phyloP scores from a whole-genome alignment of 2,888 invertebrate species.

The Drosophila histrio region DNA sequence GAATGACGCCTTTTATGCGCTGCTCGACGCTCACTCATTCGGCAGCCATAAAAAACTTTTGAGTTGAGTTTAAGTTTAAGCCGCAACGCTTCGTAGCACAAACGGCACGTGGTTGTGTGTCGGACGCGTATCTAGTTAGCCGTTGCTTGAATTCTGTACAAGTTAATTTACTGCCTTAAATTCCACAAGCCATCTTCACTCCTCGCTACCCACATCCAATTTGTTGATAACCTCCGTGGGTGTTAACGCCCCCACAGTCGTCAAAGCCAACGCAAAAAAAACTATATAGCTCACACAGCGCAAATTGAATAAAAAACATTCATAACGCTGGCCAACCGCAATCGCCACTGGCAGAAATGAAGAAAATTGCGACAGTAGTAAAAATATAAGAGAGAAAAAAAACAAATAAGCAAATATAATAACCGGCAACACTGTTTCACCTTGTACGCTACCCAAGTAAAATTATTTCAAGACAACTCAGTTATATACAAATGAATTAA shows the following conservation, averaged over 20 bases:
- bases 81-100: constrained; percentile 33
- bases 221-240: constrained; percentile 13
- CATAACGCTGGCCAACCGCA: constrained; percentile 44
- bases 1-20: constrained; percentile 64
- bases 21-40: constrained; percentile 39
- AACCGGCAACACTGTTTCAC: not conserved
- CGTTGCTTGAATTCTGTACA: constrained; percentile 28
- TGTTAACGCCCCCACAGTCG: constrained; percentile 22
- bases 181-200: constrained; percentile 23
- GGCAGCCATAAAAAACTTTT: constrained; percentile 60
- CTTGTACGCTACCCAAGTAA: constrained; percentile 14
- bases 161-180: constrained; percentile 53
- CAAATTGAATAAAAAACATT: constrained; percentile 68
- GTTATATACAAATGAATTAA: not conserved
- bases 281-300: constrained; percentile 19
- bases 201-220: constrained; percentile 8
- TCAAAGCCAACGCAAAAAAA: constrained; percentile 23
- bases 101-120: constrained; percentile 29
- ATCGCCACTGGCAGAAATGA: constrained; percentile 34
- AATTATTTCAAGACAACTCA: not conserved
- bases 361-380: constrained; percentile 64
- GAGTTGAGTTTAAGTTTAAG: constrained; percentile 56
- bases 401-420: constrained; percentile 16
- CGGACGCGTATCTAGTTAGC: constrained; percentile 56
- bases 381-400: constrained; percentile 44